A percentile compares a stretch with the other conserved stretches of the same genome.
These are phyloP conservation scores for Spisula subtruncata DNA, from an alignment of 2,888 invertebrate genomes.

Conservation along the genomic window DNA sequence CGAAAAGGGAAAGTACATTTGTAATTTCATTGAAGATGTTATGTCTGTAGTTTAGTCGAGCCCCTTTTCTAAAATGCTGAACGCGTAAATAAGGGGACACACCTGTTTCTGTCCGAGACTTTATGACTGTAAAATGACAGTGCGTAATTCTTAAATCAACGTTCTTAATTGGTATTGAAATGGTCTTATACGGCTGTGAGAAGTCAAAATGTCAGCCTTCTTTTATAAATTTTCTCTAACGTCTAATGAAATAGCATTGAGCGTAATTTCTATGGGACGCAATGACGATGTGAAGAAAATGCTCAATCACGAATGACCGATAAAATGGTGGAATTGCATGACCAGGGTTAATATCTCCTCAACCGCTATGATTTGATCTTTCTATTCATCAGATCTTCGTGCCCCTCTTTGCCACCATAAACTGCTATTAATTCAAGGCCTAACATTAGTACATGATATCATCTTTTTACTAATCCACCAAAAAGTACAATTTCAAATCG, in stretches of 20 bases:
- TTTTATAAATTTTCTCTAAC: constrained; percentile 48
- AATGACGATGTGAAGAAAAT: constrained; percentile 22
- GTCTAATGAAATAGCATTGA: constrained; percentile 48
- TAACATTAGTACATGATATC: constrained; percentile 58
- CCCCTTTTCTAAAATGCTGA: background rate
- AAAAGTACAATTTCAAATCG: constrained; percentile 44
- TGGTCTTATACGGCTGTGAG: background rate
- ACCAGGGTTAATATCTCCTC: constrained; percentile 42
- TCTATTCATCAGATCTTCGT: constrained; percentile 53
- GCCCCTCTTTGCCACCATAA: constrained; percentile 53
- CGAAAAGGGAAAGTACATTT: too few species aligned
- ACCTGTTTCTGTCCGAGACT: background rate
- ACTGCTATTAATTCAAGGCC: constrained; percentile 67
- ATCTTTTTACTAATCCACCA: constrained; percentile 58
- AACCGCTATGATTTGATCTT: constrained; percentile 62
- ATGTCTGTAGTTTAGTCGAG: too few species aligned
- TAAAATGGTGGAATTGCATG: constrained; percentile 66
- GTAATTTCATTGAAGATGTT: too few species aligned
- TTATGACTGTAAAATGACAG: background rate
- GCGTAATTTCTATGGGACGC: constrained; percentile 41
- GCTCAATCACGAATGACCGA: constrained; percentile 42
- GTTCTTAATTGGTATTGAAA: background rate
- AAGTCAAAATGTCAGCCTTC: constrained; percentile 30
- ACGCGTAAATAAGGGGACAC: background rate
- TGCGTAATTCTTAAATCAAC: constrained; percentile 4